These are phyloP conservation scores for Olivierus martensii DNA, from an alignment of 1,140 invertebrate species.

Conservation along the genomic window DNA sequence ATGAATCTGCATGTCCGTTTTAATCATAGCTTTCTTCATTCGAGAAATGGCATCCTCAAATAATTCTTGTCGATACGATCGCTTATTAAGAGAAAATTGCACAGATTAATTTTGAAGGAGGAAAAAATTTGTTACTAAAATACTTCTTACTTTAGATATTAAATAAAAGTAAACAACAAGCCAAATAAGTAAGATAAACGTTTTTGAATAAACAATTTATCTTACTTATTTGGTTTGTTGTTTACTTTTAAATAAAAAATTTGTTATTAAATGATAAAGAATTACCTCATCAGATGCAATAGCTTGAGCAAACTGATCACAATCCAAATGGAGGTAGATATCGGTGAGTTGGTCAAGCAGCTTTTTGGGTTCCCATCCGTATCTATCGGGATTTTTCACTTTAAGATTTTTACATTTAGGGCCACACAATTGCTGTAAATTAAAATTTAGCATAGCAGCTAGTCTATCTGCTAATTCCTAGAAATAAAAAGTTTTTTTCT, in stretches of 20 bases:
- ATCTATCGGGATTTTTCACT: conserved; percentile 87
- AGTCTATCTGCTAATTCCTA: conserved; percentile 72
- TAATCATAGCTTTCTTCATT: conserved; percentile 65
- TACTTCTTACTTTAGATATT: no score
- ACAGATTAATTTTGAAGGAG: no score
- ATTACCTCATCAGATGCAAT: conserved; percentile 59
- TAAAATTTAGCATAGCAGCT: conserved; percentile 96
- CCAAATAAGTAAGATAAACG: no score
- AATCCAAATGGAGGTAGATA: conserved; percentile 93
- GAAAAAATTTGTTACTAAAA: conserved; percentile 8
- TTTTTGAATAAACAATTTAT: no score
- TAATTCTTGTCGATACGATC: conserved; percentile 81
- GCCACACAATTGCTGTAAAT: conserved; percentile 90
- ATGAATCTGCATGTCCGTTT: conserved; percentile 50
- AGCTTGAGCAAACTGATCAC: conserved; percentile 73
- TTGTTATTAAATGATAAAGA: conserved; percentile 2
- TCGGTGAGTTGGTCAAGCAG: conserved; percentile 82
- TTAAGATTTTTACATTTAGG: conserved; percentile 95
- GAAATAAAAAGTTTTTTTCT: conserved; percentile 8
- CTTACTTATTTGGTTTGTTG: no score
- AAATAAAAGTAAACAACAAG: no score
- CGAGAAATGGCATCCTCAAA: conserved; percentile 77
- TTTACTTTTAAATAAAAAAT: conserved; percentile 2
- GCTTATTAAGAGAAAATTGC: conserved; percentile 35
- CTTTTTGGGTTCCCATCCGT: conserved; percentile 88